A percentile compares a stretch with the other conserved stretches of the same genome.
phyloP scores from a whole-genome alignment of 2,888 invertebrate genomes.

The Scelioninae gen. 1 region DNA sequence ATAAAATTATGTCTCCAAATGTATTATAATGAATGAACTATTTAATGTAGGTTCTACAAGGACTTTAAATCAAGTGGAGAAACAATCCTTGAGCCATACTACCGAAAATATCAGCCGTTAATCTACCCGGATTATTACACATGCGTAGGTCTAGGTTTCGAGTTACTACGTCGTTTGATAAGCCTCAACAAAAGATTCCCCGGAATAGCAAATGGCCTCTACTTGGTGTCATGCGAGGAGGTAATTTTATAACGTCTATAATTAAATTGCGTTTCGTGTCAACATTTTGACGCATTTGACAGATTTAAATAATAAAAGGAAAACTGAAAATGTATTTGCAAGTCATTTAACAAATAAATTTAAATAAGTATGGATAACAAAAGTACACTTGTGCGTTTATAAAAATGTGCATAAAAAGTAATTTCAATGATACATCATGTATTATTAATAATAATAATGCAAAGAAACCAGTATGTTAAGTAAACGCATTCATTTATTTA shows the following conservation, averaged over 20 bases:
- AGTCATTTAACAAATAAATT: no score
- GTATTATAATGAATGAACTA: not conserved
- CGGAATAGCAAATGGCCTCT: slow-evolving; percentile 88
- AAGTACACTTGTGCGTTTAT: no score
- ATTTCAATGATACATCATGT: no score
- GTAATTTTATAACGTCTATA: slow-evolving; percentile 81
- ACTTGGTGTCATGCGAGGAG: slow-evolving; percentile 95
- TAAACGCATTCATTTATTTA: no score
- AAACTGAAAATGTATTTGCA: not conserved
- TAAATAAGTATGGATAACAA: no score
- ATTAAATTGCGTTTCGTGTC: not conserved
- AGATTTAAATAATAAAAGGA: not conserved
- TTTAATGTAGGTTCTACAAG: slow-evolving; percentile 85
- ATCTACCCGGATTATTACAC: slow-evolving; percentile 92
- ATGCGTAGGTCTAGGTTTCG: slow-evolving; percentile 94
- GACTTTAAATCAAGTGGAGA: slow-evolving; percentile 87
- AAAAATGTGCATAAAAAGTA: no score
- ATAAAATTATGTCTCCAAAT: not conserved
- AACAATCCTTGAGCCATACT: slow-evolving; percentile 89
- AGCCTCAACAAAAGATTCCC: slow-evolving; percentile 88
- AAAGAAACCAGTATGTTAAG: no score
- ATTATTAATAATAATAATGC: no score
- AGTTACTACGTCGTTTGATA: slow-evolving; percentile 89
- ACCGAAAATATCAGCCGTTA: slow-evolving; percentile 90
- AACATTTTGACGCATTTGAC: no score